These are phyloP conservation scores for Crypturellus undulatus DNA, from an alignment of 2,113 vertebrate species.

Conservation along the genomic window DNA sequence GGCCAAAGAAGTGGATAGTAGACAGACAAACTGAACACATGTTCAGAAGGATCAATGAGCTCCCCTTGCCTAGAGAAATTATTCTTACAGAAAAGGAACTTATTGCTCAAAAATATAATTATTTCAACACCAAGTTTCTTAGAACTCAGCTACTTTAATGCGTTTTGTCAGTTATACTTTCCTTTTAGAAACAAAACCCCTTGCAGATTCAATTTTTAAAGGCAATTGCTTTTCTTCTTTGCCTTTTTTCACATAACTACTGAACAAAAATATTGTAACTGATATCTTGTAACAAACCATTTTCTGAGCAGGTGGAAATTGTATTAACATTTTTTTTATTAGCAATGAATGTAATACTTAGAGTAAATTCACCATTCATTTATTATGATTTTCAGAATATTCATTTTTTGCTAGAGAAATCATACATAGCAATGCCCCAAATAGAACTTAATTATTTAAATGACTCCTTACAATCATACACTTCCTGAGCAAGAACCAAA, in stretches of 20 bases:
- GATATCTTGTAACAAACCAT: neutral
- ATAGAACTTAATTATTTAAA: neutral
- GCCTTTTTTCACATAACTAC: neutral
- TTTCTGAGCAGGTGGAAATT: constrained; percentile 40
- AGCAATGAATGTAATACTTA: neutral
- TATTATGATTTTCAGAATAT: neutral
- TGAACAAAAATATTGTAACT: constrained; percentile 25
- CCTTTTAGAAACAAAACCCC: neutral
- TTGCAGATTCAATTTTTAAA: neutral
- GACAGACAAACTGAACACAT: neutral
- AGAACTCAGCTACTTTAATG: neutral
- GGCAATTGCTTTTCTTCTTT: constrained; percentile 37
- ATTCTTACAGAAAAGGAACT: neutral
- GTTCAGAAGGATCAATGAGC: neutral
- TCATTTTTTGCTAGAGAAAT: neutral
- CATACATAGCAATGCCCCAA: neutral
- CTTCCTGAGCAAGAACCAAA: neutral
- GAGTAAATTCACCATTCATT: neutral
- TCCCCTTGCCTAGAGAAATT: constrained; percentile 8
- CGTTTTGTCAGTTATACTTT: neutral
- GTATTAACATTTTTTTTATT: neutral
- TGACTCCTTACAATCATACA: neutral
- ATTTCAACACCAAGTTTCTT: neutral
- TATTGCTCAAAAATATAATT: constrained; percentile 5
- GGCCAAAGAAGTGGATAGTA: neutral